Evolutionary conservation across 2,888 invertebrate genomes (phyloP).

Genomic region (Heliconius erato): DNA sequence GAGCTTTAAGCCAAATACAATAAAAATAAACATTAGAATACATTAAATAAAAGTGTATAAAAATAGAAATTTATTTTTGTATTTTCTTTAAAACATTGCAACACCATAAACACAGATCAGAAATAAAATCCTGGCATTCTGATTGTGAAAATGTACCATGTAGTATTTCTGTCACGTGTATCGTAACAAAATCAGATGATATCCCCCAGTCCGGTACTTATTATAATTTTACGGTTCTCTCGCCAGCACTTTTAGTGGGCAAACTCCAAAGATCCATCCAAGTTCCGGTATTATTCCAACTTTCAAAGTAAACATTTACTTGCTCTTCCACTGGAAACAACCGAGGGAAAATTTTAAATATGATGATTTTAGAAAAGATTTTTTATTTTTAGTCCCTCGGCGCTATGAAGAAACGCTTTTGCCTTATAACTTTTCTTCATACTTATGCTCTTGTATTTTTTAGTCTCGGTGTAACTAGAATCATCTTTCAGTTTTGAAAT

Average conservation of each 20-base stretch:
- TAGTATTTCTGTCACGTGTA: constrained; percentile 3
- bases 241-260: constrained; percentile 20
- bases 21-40: background rate
- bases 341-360: constrained; percentile 36
- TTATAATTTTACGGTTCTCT: constrained; percentile 33
- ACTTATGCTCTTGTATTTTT: background rate
- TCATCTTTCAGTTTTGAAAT: background rate
- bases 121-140: background rate
- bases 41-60: background rate
- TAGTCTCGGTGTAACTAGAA: background rate
- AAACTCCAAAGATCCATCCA: constrained; percentile 11
- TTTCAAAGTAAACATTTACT: constrained; percentile 33
- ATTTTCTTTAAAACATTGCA: background rate
- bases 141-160: background rate
- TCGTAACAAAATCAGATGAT: constrained; percentile 11
- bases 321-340: constrained; percentile 25
- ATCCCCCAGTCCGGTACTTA: background rate
- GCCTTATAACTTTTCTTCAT: constrained; percentile 1
- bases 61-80: background rate
- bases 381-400: constrained; percentile 36
- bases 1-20: too few relatives aligned
- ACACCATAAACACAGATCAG: background rate
- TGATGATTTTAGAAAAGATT: constrained; percentile 37
- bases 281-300: constrained; percentile 35
- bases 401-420: constrained; percentile 22